Percentiles rank a stretch among this genome's conserved stretches.
These are phyloP conservation scores for Ostrea edulis DNA, from an alignment of 1,140 invertebrate genomes.

Conservation along the genomic window DNA sequence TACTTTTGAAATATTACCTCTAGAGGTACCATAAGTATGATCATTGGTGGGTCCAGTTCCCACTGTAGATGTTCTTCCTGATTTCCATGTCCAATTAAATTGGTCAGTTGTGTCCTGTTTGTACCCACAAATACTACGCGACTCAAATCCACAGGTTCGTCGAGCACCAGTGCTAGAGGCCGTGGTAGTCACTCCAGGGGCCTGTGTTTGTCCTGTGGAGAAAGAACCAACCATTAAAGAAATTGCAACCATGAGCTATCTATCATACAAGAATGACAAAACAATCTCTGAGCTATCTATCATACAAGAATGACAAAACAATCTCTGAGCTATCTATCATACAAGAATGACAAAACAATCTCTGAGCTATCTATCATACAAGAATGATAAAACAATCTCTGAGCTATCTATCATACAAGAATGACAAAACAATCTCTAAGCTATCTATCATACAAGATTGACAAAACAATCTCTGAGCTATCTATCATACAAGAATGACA, in stretches of 20 bases:
- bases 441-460: no score
- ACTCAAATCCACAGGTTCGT: slow-evolving; percentile 73
- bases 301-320: no score
- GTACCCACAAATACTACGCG: slow-evolving; percentile 72
- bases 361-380: no score
- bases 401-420: no score
- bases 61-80: slow-evolving; percentile 54
- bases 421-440: no score
- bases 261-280: no score
- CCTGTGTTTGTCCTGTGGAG: slow-evolving; percentile 39
- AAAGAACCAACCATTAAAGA: not conserved
- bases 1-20: slow-evolving; percentile 46
- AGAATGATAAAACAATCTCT: no score
- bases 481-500: no score
- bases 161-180: not conserved
- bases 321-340: no score
- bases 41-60: slow-evolving; percentile 66
- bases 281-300: no score
- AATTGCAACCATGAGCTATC: not conserved
- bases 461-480: no score
- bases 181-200: slow-evolving; percentile 26
- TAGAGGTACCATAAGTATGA: slow-evolving; percentile 66
- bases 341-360: no score
- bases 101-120: slow-evolving; percentile 66
- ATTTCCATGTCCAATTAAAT: slow-evolving; percentile 68